A percentile compares a stretch with the other conserved stretches of the same genome.
phyloP scores from a whole-genome alignment of 2,113 vertebrate genomes.

The Telmatochromis sp. region DNA sequence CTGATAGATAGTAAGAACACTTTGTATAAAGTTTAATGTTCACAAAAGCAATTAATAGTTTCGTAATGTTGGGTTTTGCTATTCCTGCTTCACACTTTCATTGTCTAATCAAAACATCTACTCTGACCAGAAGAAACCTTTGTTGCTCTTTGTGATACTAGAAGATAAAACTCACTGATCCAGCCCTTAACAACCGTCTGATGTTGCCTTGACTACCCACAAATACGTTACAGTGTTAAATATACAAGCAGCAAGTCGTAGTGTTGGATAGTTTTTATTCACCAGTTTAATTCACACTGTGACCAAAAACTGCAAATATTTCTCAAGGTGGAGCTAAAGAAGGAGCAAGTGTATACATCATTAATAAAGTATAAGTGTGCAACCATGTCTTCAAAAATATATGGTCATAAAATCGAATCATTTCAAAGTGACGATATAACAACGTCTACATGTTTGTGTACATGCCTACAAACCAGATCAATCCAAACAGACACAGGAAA shows the following conservation, averaged over 20 bases:
- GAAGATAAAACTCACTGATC: background rate
- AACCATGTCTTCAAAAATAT: background rate
- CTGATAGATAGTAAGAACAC: background rate
- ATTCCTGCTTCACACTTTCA: background rate
- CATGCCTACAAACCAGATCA: background rate
- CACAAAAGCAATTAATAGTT: background rate
- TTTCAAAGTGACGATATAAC: background rate
- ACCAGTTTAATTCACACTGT: background rate
- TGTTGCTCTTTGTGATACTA: fast-evolving
- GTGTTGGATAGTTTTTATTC: background rate
- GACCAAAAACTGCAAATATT: background rate
- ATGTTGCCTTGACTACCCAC: fast-evolving
- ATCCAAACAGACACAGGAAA: background rate
- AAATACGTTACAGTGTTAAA: fast-evolving
- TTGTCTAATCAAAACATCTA: fast-evolving
- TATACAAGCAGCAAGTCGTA: fast-evolving
- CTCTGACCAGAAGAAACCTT: background rate
- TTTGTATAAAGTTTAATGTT: background rate
- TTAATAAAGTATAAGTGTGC: background rate
- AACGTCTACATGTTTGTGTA: fast-evolving
- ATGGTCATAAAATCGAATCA: background rate
- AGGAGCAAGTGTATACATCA: background rate
- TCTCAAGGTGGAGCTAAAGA: background rate
- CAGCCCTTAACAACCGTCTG: background rate
- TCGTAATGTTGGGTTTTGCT: background rate